Conservation (phyloP, 2,888 invertebrate species). For the Frankliniella intonsa region DNA sequence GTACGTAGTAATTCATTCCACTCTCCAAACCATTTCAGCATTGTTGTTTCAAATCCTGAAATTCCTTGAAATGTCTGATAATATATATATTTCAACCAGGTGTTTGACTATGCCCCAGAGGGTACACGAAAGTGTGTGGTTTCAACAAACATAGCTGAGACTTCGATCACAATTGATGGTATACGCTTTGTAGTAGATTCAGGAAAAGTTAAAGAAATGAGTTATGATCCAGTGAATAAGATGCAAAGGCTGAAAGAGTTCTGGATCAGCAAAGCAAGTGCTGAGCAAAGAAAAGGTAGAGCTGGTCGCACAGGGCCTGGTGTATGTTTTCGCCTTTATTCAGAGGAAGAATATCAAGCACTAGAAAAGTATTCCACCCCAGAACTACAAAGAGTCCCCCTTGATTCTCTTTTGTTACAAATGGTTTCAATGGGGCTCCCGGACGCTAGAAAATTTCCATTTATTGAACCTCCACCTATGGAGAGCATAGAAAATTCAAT, state of each 20-base stretch:
- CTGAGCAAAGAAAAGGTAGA: conserved; percentile 93
- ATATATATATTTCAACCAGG: conserved; percentile 48
- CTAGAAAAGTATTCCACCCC: conserved; percentile 85
- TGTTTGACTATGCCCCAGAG: conserved; percentile 92
- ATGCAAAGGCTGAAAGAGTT: conserved; percentile 90
- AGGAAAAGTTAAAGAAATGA: conserved; percentile 95
- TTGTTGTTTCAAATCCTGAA: not conserved
- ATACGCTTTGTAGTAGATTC: conserved; percentile 96
- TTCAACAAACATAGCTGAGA: conserved; percentile 98
- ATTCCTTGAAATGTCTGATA: not conserved
- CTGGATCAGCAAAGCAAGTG: conserved; percentile 95
- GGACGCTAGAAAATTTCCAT: conserved; percentile 88
- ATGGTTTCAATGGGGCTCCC: conserved; percentile 93
- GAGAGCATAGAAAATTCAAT: conserved; percentile 84
- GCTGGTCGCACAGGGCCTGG: conserved; percentile 77
- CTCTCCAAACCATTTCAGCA: not conserved
- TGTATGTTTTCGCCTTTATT: conserved; percentile 85
- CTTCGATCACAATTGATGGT: conserved; percentile 97
- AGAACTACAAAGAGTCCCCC: conserved; percentile 88
- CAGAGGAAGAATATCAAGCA: conserved; percentile 71
- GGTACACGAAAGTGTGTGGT: conserved; percentile 94
- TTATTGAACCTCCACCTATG: conserved; percentile 84
- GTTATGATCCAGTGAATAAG: conserved; percentile 83
- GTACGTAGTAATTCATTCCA: conserved; percentile 47
- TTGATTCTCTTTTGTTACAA: conserved; percentile 84